Conservation (phyloP, 1,140 invertebrate genomes). For the Hetaerina americana region DNA sequence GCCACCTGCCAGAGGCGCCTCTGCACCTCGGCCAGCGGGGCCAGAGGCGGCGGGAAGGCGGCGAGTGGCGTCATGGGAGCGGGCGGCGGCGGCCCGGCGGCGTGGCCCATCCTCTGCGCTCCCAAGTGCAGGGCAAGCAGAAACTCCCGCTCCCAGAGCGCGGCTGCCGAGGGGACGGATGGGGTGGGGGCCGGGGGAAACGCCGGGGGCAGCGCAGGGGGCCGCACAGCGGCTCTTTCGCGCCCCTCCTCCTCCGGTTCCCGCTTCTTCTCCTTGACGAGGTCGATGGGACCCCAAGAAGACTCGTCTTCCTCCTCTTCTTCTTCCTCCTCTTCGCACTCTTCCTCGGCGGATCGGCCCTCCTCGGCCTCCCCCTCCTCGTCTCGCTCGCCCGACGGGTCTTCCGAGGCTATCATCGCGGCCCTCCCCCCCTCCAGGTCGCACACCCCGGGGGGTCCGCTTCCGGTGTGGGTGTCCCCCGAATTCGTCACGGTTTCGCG, state of each 20-base stretch:
- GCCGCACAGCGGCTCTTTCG: no score
- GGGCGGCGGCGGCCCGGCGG: neutral
- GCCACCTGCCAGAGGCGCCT: slow-evolving; percentile 4
- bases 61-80: neutral
- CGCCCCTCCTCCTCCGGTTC: neutral
- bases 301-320: neutral
- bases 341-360: neutral
- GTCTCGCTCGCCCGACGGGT: neutral
- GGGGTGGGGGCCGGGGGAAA: neutral
- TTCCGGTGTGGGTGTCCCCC: no score
- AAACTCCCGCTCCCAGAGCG: neutral
- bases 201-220: neutral
- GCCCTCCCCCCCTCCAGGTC: no score
- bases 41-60: neutral
- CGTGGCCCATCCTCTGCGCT: neutral
- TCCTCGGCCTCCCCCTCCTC: neutral
- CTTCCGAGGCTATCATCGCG: neutral
- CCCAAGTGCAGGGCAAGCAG: neutral
- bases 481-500: no score
- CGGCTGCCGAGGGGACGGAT: neutral
- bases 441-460: no score
- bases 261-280: neutral
- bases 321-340: neutral
- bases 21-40: neutral
- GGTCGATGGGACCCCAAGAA: neutral